Base-by-base conservation (phyloP, 2,113 vertebrate species). In the Gymnocephalus cernua region DNA sequence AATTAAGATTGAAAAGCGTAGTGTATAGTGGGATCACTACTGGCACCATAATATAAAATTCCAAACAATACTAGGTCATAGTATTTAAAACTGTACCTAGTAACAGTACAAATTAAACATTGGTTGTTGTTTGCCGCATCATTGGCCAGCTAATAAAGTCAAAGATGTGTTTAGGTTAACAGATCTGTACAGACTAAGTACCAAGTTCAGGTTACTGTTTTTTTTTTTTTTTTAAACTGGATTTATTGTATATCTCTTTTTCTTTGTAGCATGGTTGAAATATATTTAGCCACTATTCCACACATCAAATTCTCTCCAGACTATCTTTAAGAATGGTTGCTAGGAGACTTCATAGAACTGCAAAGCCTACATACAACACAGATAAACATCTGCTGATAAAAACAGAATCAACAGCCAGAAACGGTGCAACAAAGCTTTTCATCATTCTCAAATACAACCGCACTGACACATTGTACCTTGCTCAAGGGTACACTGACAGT, bases 311-410 rank as follows among this genome's bases (percentile, higher is more conserved):
- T 48, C 82, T 80, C 73, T 67, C 5, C 41, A 66, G 73, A 84
- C 65, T 56, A 61, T 72, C 73, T 78, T 80, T 77, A 50, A 72
- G 47, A 41, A 77, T 23, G 69, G 90, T 91, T 91, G 91, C 89
- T 90, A 89, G 72, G 90, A 88, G 85, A 91, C 64, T 7, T 45
- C 47, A 21, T 57, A 16, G 73, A 48, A 32, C 53, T 61, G 76
- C 64, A 61, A 58, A 87, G 77, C 82, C 80, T 32, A 32, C 72
- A 69, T 61, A 63, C 57, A 35, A 66, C 54, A 35, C 71, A 70
- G 67, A 78, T 38, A 57, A 85, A 77, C 72, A 84, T 77, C 67
- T 15, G 5, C 54, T 19, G 61, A 76, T 65, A 53, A 69, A 57
- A 71, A 79, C 58, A 74, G 51, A 62, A 53, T 59, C 59, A 74